Evolutionary conservation across 2,888 invertebrate genomes (phyloP), one percentile per base, ranked within the genome.

Genomic region (Steinernema hermaphroditum): DNA sequence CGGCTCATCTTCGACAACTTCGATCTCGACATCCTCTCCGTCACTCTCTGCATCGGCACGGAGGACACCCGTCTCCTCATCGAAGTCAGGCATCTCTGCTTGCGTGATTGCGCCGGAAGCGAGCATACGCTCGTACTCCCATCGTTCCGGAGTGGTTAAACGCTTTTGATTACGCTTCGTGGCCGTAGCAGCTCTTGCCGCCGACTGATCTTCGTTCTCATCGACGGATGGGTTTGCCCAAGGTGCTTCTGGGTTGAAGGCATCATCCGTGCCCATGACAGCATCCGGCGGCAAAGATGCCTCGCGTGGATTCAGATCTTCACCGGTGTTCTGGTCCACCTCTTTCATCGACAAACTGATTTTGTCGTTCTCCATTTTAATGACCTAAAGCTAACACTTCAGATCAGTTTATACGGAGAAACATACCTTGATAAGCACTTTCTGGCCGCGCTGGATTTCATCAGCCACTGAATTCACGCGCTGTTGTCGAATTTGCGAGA

Each of bases 1-100:
- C 0, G 98, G 94, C 86, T 98, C 97, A 72, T 99, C 98, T 88
- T 99, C 98, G 0, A 96, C 96, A 74, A 99, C 89, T 88, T 98
- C 98, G 79, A 99, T 96, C 89, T 96, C 95, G 71, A 95, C 92
- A 86, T 99, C 98, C 72, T 97, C 98, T 87, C 97, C 97, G 93
- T 87, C 87, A 71, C 82, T 81, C 75, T 85, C 85, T 16, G 84
- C 84, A 68, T 80, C 79, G 74, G 87, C 87, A 74, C 88, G 86
- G 68, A 96, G 87, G 2, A 93, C 88, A 49, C 96, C 97, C 12
- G 94, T 94, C 87, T 97, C 97, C 75, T 94, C 96, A 87, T 98
- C 97, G 87, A 96, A 97, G 87, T 97, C 96, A 0, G 97, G 97
- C 76, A 96, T 88, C 87, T 97, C 96, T 80, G 93, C 93, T 85